A percentile compares a stretch with the other conserved stretches of the same genome.
These are phyloP conservation scores for Psilopogon haemacephalus DNA, from an alignment of 2,113 vertebrate genomes.

Conservation along the genomic window DNA sequence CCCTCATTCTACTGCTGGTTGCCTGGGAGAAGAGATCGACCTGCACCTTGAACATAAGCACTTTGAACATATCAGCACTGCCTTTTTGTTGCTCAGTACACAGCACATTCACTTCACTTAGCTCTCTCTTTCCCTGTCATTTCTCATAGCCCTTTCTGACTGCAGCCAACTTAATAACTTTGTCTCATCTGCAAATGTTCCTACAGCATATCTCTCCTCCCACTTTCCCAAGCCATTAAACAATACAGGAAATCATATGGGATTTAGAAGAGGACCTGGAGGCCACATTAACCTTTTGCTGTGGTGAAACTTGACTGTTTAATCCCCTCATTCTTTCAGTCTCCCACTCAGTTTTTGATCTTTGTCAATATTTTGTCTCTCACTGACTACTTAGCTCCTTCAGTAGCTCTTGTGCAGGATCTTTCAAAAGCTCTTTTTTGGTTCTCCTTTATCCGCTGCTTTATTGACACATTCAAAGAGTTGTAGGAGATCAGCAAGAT, in stretches of 20 bases:
- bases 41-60: no score
- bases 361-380: slow-evolving; percentile 59
- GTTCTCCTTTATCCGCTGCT: slow-evolving; percentile 16
- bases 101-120: not conserved
- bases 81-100: not conserved
- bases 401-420: slow-evolving; percentile 3
- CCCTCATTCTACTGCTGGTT: no score
- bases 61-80: not conserved
- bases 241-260: slow-evolving; percentile 22
- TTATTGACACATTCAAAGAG: slow-evolving; percentile 38
- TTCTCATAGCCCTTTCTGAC: not conserved
- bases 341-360: slow-evolving; percentile 50
- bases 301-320: slow-evolving; percentile 32
- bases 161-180: not conserved
- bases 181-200: slow-evolving; percentile 23
- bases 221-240: slow-evolving; percentile 52
- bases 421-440: slow-evolving; percentile 56
- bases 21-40: no score
- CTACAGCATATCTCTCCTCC: not conserved
- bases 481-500: not conserved
- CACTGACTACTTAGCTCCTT: slow-evolving; percentile 37
- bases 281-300: slow-evolving; percentile 45
- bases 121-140: not conserved
- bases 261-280: slow-evolving; percentile 38
- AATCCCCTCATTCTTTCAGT: slow-evolving; percentile 47